Base-by-base conservation (phyloP, 1,140 invertebrate genomes). In the Papilio glaucus region DNA sequence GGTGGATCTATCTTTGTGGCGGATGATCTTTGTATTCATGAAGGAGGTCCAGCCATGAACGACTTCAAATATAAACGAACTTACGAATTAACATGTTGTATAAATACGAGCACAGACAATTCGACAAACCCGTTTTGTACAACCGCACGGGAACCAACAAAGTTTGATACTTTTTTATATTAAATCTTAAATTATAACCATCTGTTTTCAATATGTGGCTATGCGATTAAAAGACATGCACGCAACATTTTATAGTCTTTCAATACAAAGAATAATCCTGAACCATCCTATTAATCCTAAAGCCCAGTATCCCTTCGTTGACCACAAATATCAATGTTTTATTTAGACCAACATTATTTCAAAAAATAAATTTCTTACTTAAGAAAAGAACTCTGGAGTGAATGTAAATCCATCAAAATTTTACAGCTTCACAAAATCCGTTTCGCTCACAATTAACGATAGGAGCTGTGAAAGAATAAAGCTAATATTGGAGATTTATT, bases 351-450 rank as follows among this genome's bases (percentile, higher is more conserved):
- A 57, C 24, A 26, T 57, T 12, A 24, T 13, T 33, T 24, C 6
- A 57, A 21, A 57, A 57, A 57, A 24, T 57, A 9, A 57, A 24
- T 57, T 57, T 26, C 10, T 57, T 3, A 21, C 49, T 21, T 24
- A 8, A 57, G 21, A 57, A 57, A 57, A 57, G 49, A 57, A 57
- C 24, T 21, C 49, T 21, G 9, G 21, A 57, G 24, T 57, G 49
- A 26, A 24, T 57, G 49, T 24, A 10, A 57, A 57, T 57, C 49
- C 49, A 57, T 57, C 49, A 57, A 57, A 57, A 57, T 57, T 57
- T 53, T 53, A 53, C 49, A 24, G 49, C 49, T 53, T 53, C 21
- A 18, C 21, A 9, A 53, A 53, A 24, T 53, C 21, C 49, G 49
- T 21, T 57, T 57, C 21, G 49, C 49, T 57, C 49, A 57, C 49